Conservation (phyloP, 2,888 invertebrate genomes). For the Amorpha juglandis region DNA sequence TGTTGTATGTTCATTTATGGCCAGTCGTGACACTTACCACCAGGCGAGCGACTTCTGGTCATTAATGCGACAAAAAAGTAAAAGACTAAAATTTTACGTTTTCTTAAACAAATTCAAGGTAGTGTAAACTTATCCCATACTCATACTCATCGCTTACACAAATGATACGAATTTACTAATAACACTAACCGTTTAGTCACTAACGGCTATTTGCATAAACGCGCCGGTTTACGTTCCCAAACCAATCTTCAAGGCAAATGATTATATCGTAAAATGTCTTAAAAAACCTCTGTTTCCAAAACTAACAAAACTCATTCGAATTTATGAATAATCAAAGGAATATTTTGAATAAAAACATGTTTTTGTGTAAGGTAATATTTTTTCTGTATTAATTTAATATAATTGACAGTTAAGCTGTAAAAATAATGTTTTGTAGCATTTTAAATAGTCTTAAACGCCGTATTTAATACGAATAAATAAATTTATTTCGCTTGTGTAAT, state of each 20-base stretch:
- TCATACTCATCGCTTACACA: constrained; percentile 51
- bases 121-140: constrained; percentile 44
- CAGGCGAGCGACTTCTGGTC: no score
- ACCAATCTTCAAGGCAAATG: background rate
- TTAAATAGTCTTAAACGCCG: background rate
- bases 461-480: background rate
- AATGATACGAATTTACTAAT: constrained; percentile 61
- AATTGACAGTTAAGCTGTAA: background rate
- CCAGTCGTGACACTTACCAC: no score
- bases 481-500: background rate
- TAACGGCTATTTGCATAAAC: constrained; percentile 43
- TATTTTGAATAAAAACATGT: background rate
- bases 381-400: background rate
- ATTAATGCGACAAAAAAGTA: no score
- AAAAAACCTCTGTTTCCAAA: background rate
- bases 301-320: background rate
- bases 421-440: constrained; percentile 12
- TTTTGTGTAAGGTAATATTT: background rate
- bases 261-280: background rate
- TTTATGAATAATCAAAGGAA: background rate
- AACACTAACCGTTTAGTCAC: constrained; percentile 50
- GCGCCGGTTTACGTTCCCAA: constrained; percentile 41
- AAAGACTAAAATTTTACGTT: no score
- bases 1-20: no score
- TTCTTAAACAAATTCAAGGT: constrained; percentile 27